Percentiles rank a stretch among this genome's conserved stretches.
phyloP scores from a whole-genome alignment of 2,797 vertebrate species.

The Yasuhikotakia modesta region DNA sequence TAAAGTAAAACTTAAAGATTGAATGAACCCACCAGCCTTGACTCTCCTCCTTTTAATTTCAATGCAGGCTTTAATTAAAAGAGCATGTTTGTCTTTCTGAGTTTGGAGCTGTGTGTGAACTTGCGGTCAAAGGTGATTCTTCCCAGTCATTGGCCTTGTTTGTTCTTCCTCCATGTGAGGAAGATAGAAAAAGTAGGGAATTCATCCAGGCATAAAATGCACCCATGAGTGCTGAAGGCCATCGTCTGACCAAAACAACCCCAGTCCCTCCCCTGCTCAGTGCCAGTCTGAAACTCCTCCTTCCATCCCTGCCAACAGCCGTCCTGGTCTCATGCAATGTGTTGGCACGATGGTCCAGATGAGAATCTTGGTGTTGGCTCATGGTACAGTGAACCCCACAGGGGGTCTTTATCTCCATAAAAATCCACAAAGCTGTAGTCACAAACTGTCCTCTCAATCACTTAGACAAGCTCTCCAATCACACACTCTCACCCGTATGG shows the following conservation, averaged over 20 bases:
- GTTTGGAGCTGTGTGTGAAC: constrained; percentile 38
- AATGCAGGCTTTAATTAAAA: too few species aligned
- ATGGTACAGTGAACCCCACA: constrained; percentile 74
- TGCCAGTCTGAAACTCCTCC: constrained; percentile 6
- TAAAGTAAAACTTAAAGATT: too few species aligned
- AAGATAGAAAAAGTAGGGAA: constrained; percentile 49
- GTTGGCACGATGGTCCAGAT: constrained; percentile 69
- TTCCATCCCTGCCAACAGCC: constrained; percentile 16
- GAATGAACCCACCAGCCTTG: too few species aligned
- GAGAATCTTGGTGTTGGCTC: constrained; percentile 74
- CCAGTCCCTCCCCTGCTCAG: constrained; percentile 34
- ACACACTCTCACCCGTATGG: constrained; percentile 28
- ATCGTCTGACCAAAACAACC: constrained; percentile 14
- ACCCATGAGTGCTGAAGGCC: constrained; percentile 45
- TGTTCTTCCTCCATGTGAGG: constrained; percentile 65
- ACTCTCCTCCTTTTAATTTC: not conserved
- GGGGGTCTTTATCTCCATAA: constrained; percentile 73
- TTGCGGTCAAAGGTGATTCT: constrained; percentile 72
- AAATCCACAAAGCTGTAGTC: constrained; percentile 77
- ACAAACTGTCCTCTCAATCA: constrained; percentile 67
- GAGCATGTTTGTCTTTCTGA: constrained; percentile 15
- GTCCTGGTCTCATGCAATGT: constrained; percentile 61
- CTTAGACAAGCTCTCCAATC: constrained; percentile 47
- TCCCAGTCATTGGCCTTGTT: constrained; percentile 71
- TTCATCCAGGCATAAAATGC: constrained; percentile 58